Evolutionary conservation across 2,888 invertebrate genomes (phyloP).

Genomic region (Galerucella calmariensis): DNA sequence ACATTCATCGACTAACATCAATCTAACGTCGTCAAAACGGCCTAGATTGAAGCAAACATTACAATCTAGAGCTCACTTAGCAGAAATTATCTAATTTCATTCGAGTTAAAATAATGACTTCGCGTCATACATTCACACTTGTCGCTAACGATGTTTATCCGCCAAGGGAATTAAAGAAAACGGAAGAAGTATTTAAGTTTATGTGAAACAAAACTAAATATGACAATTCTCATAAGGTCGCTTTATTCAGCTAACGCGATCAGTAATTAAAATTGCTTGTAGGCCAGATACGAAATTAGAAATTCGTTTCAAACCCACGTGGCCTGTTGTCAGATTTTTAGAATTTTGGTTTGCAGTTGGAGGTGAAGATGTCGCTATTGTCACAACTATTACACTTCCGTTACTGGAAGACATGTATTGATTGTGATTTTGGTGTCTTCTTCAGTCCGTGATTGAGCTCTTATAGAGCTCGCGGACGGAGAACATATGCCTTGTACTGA

Average conservation of each 20-base stretch:
- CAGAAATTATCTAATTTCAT: conserved; percentile 53
- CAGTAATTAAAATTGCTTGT: conserved; percentile 37
- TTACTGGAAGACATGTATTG: no score
- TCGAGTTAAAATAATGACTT: conserved; percentile 61
- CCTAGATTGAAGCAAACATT: conserved; percentile 23
- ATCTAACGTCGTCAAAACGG: neutral
- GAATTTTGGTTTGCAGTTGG: no score
- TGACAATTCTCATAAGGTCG: conserved; percentile 56
- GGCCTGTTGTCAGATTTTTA: no score
- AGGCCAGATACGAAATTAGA: neutral
- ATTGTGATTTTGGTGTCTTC: no score
- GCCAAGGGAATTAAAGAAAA: conserved; percentile 63
- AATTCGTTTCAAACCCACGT: no score
- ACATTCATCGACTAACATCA: conserved; percentile 9
- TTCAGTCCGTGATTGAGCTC: no score
- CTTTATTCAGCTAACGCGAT: conserved; percentile 32
- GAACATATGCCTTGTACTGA: no score
- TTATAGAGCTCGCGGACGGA: no score
- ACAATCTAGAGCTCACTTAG: conserved; percentile 37
- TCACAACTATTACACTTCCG: no score
- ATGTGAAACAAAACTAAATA: conserved; percentile 54
- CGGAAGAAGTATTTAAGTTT: conserved; percentile 64
- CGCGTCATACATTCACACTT: conserved; percentile 63
- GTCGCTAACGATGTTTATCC: conserved; percentile 63
- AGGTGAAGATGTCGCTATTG: no score